Evolutionary conservation across 2,797 vertebrate species (phyloP).

Genomic region (Todus mexicanus): DNA sequence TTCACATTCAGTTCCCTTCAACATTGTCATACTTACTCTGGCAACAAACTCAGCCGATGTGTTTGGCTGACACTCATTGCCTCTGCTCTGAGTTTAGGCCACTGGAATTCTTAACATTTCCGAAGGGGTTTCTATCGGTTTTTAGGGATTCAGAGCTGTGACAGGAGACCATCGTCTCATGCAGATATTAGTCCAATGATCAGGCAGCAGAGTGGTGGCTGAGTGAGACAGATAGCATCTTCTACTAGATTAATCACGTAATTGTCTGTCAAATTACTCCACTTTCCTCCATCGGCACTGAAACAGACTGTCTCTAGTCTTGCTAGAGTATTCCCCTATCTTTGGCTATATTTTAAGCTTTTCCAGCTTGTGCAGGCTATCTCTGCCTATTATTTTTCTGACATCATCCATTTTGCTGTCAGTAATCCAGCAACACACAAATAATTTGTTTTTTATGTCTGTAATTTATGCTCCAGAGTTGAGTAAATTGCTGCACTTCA

Average conservation of each 20-base stretch:
- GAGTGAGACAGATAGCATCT: background rate
- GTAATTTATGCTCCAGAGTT: constrained; percentile 54
- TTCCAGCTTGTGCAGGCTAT: constrained; percentile 37
- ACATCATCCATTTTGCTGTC: constrained; percentile 60
- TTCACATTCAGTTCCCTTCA: background rate
- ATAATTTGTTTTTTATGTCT: constrained; percentile 61
- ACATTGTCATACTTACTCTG: background rate
- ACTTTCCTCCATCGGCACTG: background rate
- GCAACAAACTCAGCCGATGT: background rate
- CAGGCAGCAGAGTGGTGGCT: background rate
- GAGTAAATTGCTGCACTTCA: constrained; percentile 58
- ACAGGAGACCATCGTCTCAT: background rate
- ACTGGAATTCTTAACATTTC: background rate
- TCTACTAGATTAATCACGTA: constrained; percentile 22
- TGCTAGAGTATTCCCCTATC: constrained; percentile 24
- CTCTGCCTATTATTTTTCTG: constrained; percentile 66
- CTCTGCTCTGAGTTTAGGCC: background rate
- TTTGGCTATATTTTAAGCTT: constrained; percentile 41
- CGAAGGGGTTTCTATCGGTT: background rate
- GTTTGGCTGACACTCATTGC: background rate
- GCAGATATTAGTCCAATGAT: background rate
- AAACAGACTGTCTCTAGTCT: background rate
- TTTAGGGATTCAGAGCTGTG: background rate
- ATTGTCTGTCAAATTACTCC: constrained; percentile 25
- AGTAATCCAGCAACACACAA: constrained; percentile 60